Conservation (phyloP, 2,797 vertebrate genomes). For the Acomys russatus region DNA sequence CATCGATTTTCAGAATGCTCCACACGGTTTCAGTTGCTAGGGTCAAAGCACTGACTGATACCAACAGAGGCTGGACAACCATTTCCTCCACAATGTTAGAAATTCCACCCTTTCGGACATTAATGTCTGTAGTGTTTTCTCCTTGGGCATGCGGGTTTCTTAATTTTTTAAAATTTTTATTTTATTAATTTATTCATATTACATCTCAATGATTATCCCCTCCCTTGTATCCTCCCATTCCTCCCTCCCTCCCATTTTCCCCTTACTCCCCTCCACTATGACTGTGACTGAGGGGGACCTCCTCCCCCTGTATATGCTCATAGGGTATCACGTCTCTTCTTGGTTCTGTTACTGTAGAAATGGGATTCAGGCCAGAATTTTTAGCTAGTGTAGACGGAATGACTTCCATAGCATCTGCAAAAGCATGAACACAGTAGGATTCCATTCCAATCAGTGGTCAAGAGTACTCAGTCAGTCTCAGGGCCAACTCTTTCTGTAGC, state of each 20-base stretch:
- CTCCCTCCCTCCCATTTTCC: too few relatives aligned
- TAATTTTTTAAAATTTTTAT: slow-evolving; percentile 73
- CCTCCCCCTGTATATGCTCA: too few relatives aligned
- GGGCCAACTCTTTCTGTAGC: slow-evolving; percentile 97
- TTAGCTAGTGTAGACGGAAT: slow-evolving; percentile 98
- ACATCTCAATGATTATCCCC: slow-evolving; percentile 80
- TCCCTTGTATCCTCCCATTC: too few relatives aligned
- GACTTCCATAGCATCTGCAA: slow-evolving; percentile 96
- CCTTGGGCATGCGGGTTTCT: slow-evolving; percentile 98
- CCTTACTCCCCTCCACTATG: too few relatives aligned
- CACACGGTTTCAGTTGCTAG: slow-evolving; percentile 98
- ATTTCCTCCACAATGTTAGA: too few relatives aligned
- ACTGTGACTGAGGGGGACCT: too few relatives aligned
- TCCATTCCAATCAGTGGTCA: slow-evolving; percentile 96
- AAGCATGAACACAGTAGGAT: slow-evolving; percentile 97
- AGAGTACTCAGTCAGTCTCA: slow-evolving; percentile 96
- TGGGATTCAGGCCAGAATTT: slow-evolving; percentile 98
- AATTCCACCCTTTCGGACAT: slow-evolving; percentile 91
- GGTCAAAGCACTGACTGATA: slow-evolving; percentile 96
- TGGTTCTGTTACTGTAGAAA: slow-evolving; percentile 93
- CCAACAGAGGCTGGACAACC: slow-evolving; percentile 97
- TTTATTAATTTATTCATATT: too few relatives aligned
- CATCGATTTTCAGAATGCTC: slow-evolving; percentile 99
- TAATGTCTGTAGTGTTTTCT: slow-evolving; percentile 97
- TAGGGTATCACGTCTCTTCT: too few relatives aligned